Conservation (phyloP, 1,140 invertebrate genomes). For the Watersipora subatra region DNA sequence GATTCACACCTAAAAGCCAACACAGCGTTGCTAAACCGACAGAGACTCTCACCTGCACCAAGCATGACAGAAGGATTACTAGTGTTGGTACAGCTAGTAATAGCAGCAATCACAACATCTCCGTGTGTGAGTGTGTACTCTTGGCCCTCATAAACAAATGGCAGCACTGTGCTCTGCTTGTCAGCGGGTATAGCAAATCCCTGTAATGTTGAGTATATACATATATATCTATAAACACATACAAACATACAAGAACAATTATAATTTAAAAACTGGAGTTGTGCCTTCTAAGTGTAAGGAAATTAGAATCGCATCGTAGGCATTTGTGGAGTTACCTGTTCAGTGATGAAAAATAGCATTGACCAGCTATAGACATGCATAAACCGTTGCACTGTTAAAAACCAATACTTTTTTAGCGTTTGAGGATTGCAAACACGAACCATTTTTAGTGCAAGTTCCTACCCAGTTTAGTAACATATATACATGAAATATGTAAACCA, state of each 20-base stretch:
- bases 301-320: neutral
- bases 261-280: neutral
- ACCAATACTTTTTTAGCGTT: too few species aligned
- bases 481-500: too few species aligned
- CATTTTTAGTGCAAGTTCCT: too few species aligned
- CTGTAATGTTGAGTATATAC: constrained; percentile 16
- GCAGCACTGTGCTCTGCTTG: constrained; percentile 52
- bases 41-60: constrained; percentile 76
- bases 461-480: too few species aligned
- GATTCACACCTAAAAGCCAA: too few species aligned
- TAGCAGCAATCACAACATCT: constrained; percentile 89
- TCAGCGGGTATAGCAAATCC: constrained; percentile 69
- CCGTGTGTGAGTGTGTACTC: constrained; percentile 78
- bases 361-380: too few species aligned
- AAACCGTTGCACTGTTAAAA: too few species aligned
- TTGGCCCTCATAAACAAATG: constrained; percentile 64
- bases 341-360: neutral
- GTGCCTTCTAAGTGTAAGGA: neutral
- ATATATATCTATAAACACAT: too few species aligned
- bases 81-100: constrained; percentile 95
- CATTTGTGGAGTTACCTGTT: neutral
- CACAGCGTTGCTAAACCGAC: too few species aligned
- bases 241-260: neutral
- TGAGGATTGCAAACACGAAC: too few species aligned
- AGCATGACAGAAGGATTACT: constrained; percentile 96